These are phyloP conservation scores for Champsocephalus gunnari DNA, from an alignment of 2,797 vertebrate species.

Conservation along the genomic window DNA sequence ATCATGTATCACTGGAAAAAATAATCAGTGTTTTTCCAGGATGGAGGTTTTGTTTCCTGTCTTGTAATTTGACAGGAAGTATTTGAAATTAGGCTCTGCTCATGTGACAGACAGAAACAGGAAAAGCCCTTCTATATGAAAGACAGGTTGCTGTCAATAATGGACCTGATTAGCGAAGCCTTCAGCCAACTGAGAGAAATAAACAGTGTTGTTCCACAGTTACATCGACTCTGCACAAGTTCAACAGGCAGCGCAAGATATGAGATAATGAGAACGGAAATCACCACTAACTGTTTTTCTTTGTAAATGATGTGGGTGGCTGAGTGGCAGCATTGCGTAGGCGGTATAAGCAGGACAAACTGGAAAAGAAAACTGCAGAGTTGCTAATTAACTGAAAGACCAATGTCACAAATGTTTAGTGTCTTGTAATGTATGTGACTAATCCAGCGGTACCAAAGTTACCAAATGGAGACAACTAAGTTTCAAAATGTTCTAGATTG, in stretches of 20 bases:
- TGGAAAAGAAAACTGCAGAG: neutral
- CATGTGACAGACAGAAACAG: neutral
- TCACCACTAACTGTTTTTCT: neutral
- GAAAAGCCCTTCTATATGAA: neutral
- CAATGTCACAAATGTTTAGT: neutral
- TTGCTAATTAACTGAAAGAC: neutral
- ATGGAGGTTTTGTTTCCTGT: neutral
- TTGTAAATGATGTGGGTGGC: constrained; percentile 5
- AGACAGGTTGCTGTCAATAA: neutral
- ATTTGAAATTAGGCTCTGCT: neutral
- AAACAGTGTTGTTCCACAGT: neutral
- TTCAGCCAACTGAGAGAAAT: neutral
- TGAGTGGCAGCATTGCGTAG: constrained; percentile 5
- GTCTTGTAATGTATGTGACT: neutral
- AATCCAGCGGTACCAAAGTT: neutral
- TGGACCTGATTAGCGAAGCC: neutral
- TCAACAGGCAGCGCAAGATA: constrained; percentile 5
- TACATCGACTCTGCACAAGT: neutral
- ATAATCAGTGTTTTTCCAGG: neutral
- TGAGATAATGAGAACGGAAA: constrained; percentile 24
- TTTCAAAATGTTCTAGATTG: neutral
- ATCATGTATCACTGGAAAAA: too few relatives aligned
- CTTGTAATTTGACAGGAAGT: neutral
- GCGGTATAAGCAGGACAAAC: neutral
- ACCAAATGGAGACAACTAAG: neutral